phyloP scores from a whole-genome alignment of 2,888 invertebrate species.

The Pocota personata region DNA sequence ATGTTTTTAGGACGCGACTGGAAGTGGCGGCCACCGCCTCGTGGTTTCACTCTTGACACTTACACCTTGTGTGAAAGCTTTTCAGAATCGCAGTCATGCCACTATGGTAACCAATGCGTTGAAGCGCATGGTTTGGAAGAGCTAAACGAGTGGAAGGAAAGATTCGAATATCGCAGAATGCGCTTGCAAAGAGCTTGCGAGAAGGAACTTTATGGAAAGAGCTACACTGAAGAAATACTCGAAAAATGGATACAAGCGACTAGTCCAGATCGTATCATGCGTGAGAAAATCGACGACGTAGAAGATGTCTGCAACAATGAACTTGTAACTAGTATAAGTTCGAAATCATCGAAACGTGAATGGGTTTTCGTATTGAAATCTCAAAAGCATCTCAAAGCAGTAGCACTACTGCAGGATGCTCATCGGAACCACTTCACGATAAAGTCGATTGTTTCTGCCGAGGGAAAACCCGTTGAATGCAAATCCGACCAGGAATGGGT shows the following conservation, averaged over 20 bases:
- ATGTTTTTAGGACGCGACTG: conserved; percentile 84
- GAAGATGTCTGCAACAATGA: conserved; percentile 85
- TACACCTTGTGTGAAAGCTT: conserved; percentile 87
- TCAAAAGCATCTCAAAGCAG: conserved; percentile 84
- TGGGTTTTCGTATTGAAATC: conserved; percentile 86
- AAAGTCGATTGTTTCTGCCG: conserved; percentile 81
- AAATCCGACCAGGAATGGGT: conserved; percentile 85
- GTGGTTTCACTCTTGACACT: conserved; percentile 86
- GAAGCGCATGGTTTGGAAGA: conserved; percentile 90
- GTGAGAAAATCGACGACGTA: conserved; percentile 85
- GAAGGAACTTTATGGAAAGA: conserved; percentile 87
- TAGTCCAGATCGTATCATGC: conserved; percentile 86
- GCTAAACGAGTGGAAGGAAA: conserved; percentile 88
- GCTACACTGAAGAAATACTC: conserved; percentile 86
- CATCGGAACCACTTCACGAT: conserved; percentile 87
- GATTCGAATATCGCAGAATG: conserved; percentile 87
- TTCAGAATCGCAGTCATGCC: conserved; percentile 85
- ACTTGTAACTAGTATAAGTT: conserved; percentile 85
- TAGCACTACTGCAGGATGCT: conserved; percentile 88
- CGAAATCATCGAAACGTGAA: conserved; percentile 85
- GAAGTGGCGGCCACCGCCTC: conserved; percentile 88
- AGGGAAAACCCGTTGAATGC: conserved; percentile 80
- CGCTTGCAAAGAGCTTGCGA: conserved; percentile 86
- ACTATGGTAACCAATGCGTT: conserved; percentile 88
- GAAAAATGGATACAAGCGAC: conserved; percentile 86